Evolutionary conservation across 2,797 vertebrate species (phyloP), one percentile per base, ranked within the genome.

Genomic region (Uromys caudimaculatus): DNA sequence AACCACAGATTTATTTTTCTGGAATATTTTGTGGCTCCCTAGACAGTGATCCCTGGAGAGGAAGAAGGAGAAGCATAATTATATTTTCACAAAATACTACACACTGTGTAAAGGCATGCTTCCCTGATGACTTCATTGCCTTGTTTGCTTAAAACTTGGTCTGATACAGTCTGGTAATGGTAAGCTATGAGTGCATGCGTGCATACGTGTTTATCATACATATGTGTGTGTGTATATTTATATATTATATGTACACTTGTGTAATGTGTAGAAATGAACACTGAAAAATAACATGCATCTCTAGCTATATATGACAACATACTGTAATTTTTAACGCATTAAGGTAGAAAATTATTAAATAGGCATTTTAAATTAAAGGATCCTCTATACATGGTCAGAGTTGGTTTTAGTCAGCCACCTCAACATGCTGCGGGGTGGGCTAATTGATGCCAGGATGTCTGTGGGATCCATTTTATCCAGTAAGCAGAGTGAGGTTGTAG

Each of bases 11-110:
- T 56, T 95, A 27, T 97, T 93, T 95, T 98, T 98, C 92, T 90
- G 97, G 92, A 98, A 98, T 50, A 82, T 94, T 90, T 96, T 97
- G 6, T 98, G 98, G 67, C 98, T 98, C 38, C 98, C 98, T 97
- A 98, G 97, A 69, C 85, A 71, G 27, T 69, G 91, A 52, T 91
- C 64, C 47, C 97, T 96, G 83, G 94, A 62, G 78, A 96, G 96
- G 95, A 81, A 54, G 90, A 86, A 60, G 91, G 85, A 97, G 64
- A 58, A 95, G 87, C 17, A 85, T 0, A 91, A 35, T 96, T 16
- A 91, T 35, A 90, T 88, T 38, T 50, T 87, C 6, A 21, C 13
- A 19, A 50, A 88, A 78, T 52, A 54, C 0, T 6, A 12, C 16
- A 19, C 88, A 73, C 14, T 60, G 11, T 76, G 17, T 54, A 24